Percentiles rank a stretch among this genome's conserved stretches.
These are phyloP conservation scores for Epinephelus awoara DNA, from an alignment of 2,797 vertebrate genomes.

Conservation along the genomic window DNA sequence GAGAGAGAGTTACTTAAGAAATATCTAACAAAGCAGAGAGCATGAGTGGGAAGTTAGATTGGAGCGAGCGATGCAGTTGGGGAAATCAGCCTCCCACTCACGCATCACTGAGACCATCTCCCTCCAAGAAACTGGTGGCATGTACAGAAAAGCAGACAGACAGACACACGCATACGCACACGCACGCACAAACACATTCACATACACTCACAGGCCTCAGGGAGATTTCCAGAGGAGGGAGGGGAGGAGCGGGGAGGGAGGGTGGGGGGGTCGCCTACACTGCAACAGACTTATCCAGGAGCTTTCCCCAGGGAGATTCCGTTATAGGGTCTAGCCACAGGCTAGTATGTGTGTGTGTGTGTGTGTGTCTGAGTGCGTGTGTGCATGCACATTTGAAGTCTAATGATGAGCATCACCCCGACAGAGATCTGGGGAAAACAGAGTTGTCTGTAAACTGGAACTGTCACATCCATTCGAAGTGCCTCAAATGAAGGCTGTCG, in stretches of 20 bases:
- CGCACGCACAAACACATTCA: slow-evolving; percentile 44
- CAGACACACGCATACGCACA: slow-evolving; percentile 40
- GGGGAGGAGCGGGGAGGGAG: slow-evolving; percentile 6
- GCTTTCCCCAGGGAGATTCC: slow-evolving; percentile 72
- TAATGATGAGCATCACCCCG: slow-evolving; percentile 80
- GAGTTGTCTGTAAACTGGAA: slow-evolving; percentile 80
- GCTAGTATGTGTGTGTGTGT: slow-evolving; percentile 48
- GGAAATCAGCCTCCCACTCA: slow-evolving; percentile 82
- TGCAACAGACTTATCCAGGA: slow-evolving; percentile 75
- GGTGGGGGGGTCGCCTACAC: slow-evolving; percentile 60
- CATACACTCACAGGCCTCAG: slow-evolving; percentile 54
- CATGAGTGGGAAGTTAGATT: slow-evolving; percentile 81
- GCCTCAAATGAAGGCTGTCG: slow-evolving; percentile 72
- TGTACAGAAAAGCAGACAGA: slow-evolving; percentile 75
- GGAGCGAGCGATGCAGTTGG: slow-evolving; percentile 71
- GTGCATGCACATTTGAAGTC: slow-evolving; percentile 60
- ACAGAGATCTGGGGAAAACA: slow-evolving; percentile 80
- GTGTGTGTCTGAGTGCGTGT: slow-evolving; percentile 16
- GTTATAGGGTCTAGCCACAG: slow-evolving; percentile 75
- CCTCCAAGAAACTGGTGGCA: slow-evolving; percentile 79
- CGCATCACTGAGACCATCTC: slow-evolving; percentile 78
- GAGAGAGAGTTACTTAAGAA: slow-evolving; percentile 75
- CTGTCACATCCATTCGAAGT: slow-evolving; percentile 80
- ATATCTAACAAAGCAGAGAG: slow-evolving; percentile 81
- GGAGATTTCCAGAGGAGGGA: slow-evolving; percentile 65